Conservation (phyloP, 35 echinoderm and acorn worm species). For the Hemicentrotus pulcherrimus region DNA sequence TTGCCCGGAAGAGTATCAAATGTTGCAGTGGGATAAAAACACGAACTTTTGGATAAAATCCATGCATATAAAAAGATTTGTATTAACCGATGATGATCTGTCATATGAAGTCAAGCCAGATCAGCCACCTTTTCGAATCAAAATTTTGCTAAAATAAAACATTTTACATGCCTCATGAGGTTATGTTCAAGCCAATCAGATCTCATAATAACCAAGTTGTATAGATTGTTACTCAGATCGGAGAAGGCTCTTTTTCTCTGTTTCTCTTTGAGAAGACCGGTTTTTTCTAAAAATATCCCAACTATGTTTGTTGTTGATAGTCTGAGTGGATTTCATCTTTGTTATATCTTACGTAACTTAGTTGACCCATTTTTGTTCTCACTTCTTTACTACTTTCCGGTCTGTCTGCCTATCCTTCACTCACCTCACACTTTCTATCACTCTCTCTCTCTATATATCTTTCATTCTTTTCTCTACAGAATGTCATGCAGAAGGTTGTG, state of each 20-base stretch:
- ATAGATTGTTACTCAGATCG: too few relatives aligned
- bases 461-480: slow-evolving; percentile 11
- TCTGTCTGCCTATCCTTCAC: background rate
- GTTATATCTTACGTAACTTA: background rate
- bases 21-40: too few relatives aligned
- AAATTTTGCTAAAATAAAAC: background rate
- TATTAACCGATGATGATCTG: too few relatives aligned
- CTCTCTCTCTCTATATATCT: background rate
- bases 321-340: background rate
- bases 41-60: too few relatives aligned
- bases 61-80: too few relatives aligned
- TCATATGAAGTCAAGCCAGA: background rate
- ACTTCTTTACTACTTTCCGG: too few relatives aligned
- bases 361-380: background rate
- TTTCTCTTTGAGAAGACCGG: background rate
- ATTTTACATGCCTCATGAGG: background rate
- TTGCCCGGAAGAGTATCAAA: too few relatives aligned
- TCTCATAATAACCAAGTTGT: too few relatives aligned
- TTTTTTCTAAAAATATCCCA: background rate
- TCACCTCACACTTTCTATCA: background rate
- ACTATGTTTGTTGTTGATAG: background rate
- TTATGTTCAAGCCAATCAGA: background rate
- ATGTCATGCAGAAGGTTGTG: slow-evolving; percentile 77
- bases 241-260: too few relatives aligned
- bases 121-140: background rate